These are phyloP conservation scores for Lipophrys pholis DNA, from an alignment of 2,113 vertebrate genomes.

Conservation along the genomic window DNA sequence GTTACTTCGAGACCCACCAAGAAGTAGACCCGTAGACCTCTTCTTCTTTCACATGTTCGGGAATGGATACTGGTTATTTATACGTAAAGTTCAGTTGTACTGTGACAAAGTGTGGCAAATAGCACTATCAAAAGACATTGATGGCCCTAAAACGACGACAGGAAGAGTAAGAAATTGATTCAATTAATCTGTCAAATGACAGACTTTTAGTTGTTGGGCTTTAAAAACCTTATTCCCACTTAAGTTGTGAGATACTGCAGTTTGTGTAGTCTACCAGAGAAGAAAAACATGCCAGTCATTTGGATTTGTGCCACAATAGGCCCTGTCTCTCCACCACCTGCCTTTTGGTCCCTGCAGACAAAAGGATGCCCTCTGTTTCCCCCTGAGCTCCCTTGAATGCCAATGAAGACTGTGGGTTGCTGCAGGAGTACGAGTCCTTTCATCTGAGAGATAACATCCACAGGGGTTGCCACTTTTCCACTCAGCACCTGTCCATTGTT, in stretches of 20 bases:
- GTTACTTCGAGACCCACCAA: constrained; percentile 79
- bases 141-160: background rate
- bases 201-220: too few species aligned
- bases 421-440: constrained; percentile 41
- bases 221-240: background rate
- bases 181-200: background rate
- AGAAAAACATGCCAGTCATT: constrained; percentile 75
- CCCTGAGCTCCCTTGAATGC: constrained; percentile 57
- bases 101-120: constrained; percentile 39
- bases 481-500: constrained; percentile 65
- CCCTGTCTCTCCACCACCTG: constrained; percentile 63
- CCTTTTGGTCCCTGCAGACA: constrained; percentile 63
- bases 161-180: background rate
- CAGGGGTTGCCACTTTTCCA: constrained; percentile 18
- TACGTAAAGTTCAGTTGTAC: constrained; percentile 53
- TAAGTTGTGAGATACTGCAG: constrained; percentile 10
- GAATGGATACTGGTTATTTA: constrained; percentile 72
- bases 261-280: constrained; percentile 11
- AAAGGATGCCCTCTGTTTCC: constrained; percentile 68
- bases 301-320: constrained; percentile 58
- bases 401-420: constrained; percentile 46
- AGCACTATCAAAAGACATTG: background rate
- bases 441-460: constrained; percentile 48
- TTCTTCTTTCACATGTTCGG: constrained; percentile 69
- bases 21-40: constrained; percentile 67